Conservation (phyloP, 2,888 invertebrate genomes). For the Archips xylosteana region DNA sequence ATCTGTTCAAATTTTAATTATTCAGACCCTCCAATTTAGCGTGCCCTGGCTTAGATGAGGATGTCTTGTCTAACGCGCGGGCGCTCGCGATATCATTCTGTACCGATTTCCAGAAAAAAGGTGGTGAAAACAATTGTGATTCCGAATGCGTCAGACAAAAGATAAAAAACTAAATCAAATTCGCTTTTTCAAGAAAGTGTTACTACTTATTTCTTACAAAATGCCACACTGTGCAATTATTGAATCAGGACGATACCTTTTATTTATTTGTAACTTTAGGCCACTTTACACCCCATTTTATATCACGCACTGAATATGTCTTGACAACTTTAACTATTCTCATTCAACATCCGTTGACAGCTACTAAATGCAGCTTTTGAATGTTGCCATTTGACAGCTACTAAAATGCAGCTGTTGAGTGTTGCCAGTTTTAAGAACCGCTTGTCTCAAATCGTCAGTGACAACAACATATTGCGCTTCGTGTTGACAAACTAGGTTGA, state of each 20-base stretch:
- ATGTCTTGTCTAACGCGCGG: too few relatives aligned
- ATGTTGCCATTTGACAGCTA: slow-evolving; percentile 13
- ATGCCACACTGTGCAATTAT: too few relatives aligned
- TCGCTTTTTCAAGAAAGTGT: too few relatives aligned
- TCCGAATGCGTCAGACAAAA: too few relatives aligned
- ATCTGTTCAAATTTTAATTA: background rate
- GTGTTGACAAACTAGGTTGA: slow-evolving; percentile 35
- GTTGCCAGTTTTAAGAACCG: slow-evolving; percentile 7
- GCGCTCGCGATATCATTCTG: too few relatives aligned
- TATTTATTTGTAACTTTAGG: too few relatives aligned
- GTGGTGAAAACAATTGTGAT: too few relatives aligned
- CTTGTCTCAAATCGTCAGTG: slow-evolving; percentile 9
- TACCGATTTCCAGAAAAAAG: too few relatives aligned
- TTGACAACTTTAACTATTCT: background rate
- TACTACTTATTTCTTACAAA: too few relatives aligned
- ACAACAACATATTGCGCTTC: slow-evolving; percentile 17
- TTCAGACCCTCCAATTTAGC: background rate
- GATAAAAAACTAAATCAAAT: too few relatives aligned
- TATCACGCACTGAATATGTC: background rate
- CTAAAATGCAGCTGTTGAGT: slow-evolving; percentile 16
- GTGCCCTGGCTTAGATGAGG: background rate
- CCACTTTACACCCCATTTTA: too few relatives aligned
- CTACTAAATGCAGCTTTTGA: slow-evolving; percentile 16
- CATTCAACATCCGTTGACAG: slow-evolving; percentile 13
- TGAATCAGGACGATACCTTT: background rate